phyloP scores from a whole-genome alignment of 35 echinoderm and acorn worm species.

The Lytechinus pictus region DNA sequence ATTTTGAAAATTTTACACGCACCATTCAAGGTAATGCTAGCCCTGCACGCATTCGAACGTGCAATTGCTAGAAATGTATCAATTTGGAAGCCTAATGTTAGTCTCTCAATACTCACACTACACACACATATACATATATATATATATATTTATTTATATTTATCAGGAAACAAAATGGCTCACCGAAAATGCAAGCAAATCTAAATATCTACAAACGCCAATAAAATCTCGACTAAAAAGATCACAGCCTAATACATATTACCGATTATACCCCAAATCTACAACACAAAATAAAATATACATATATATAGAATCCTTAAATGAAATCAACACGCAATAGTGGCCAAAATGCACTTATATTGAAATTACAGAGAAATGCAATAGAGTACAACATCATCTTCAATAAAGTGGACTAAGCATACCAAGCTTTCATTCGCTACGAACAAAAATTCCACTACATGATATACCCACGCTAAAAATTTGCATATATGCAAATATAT shows the following conservation, averaged over 20 bases:
- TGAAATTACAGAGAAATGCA: not conserved
- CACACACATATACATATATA: not conserved
- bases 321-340: not conserved
- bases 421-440: not conserved
- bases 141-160: not conserved
- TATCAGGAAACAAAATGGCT: not conserved
- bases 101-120: not conserved
- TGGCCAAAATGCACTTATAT: not conserved
- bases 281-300: not conserved
- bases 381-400: not conserved
- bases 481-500: slow-evolving; percentile 14
- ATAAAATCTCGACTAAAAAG: not conserved
- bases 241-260: not conserved
- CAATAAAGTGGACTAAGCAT: not conserved
- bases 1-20: not conserved
- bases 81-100: not conserved
- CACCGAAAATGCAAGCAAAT: not conserved
- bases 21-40: not conserved
- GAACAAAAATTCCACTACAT: not conserved
- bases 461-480: not conserved
- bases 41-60: not conserved
- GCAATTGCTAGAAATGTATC: not conserved
- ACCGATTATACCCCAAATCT: not conserved
- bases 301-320: not conserved
- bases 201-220: slow-evolving; percentile 11